A percentile compares a stretch with the other conserved stretches of the same genome.
phyloP scores from a whole-genome alignment of 2,113 vertebrate genomes.

The Elgaria multicarinata region DNA sequence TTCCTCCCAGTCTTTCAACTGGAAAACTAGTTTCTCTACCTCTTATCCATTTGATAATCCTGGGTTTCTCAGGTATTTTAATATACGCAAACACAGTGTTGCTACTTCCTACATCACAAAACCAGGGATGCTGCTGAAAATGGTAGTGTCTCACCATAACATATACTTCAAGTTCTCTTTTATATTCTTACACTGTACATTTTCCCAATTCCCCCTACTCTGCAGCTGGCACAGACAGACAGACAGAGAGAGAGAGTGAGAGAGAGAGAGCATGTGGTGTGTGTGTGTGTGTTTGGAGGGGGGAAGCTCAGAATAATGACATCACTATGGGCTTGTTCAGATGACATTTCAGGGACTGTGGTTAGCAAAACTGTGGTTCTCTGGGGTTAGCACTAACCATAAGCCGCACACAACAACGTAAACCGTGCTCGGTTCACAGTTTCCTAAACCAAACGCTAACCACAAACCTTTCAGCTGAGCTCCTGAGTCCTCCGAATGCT shows the following conservation, averaged over 20 bases:
- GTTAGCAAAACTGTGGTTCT: too few species aligned
- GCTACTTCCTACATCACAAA: not conserved
- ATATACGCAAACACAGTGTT: not conserved
- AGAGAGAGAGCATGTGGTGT: too few species aligned
- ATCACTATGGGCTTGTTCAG: too few species aligned
- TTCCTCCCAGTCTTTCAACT: not conserved
- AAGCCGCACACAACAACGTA: too few species aligned
- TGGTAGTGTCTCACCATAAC: not conserved
- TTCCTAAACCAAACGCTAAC: too few species aligned
- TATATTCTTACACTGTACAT: not conserved
- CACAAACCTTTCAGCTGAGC: too few species aligned
- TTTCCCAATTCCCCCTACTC: not conserved
- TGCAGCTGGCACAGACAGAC: not conserved
- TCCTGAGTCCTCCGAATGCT: too few species aligned
- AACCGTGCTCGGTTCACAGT: too few species aligned
- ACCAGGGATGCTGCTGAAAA: not conserved
- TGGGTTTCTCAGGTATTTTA: constrained; percentile 11
- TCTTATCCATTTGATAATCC: not conserved
- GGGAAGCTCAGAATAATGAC: not conserved
- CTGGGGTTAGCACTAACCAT: too few species aligned
- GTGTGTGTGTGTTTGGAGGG: not conserved
- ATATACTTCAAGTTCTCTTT: not conserved
- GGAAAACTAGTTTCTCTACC: constrained; percentile 31
- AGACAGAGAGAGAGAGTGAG: too few species aligned
- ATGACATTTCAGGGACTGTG: too few species aligned